Evolutionary conservation across 2,888 invertebrate species (phyloP), one percentile per base, ranked within the genome.

Genomic region (Campaea margaritaria): DNA sequence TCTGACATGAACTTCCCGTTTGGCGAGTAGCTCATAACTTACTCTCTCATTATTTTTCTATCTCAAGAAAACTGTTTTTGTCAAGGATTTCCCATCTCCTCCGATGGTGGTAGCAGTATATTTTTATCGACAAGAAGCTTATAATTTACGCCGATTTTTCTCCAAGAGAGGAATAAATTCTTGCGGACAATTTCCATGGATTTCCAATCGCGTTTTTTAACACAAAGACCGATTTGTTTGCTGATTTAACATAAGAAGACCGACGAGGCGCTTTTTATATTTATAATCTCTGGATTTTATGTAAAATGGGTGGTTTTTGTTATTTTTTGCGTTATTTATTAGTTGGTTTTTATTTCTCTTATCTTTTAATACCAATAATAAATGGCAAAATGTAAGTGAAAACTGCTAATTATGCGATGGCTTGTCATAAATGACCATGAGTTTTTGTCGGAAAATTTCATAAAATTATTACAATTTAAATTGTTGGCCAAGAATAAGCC

Each of bases 121-220:
- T 62, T 34, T 54, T 48, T 36, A 44, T 49, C 43, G 55, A 56
- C 55, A 49, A 49, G 46, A 54, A 59, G 59, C 59, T 63, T 52
- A 50, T 64, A 57, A 62, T 59, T 68, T 68, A 55, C 45, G 3
- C 63, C 68, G 65, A 62, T 44, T 46, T 47, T 38, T 44, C 71
- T 62, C 69, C 44, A 13, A n/a, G 69, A 67, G 69, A 68, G 66
- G 70, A 76, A 78, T 76, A 79, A 79, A 78, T 79, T 75, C 59
- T 72, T 36, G 58, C 67, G 69, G 72, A 73, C 70, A 68, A 76
- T 76, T 79, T 75, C 70, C 73, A 75, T 70, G 69, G 77, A 80
- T 78, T 79, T 77, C 78, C 74, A 81, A 76, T 78, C 63, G 70
- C 70, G 71, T 69, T 65, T 68, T 70, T 72, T 54, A 47, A 11